These are phyloP conservation scores for Planococcus citri DNA, from an alignment of 1,140 invertebrate genomes.

Conservation along the genomic window DNA sequence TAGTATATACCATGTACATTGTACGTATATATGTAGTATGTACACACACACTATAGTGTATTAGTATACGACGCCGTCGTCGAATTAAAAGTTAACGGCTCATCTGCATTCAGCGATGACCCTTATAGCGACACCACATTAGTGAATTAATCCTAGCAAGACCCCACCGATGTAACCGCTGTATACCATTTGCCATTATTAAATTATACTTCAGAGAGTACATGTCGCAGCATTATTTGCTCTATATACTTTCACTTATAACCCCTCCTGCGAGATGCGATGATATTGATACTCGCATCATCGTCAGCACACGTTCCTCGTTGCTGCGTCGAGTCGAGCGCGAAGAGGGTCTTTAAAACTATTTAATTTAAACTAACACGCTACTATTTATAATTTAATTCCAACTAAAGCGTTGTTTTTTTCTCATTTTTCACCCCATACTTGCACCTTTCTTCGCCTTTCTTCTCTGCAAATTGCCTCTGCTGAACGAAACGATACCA, in stretches of 20 bases:
- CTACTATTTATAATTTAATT: slow-evolving; percentile 5
- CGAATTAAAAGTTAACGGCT: slow-evolving; percentile 19
- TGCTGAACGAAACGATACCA: too few relatives aligned
- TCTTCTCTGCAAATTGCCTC: background rate
- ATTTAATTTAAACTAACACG: slow-evolving; percentile 17
- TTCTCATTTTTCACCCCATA: background rate
- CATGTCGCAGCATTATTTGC: slow-evolving; percentile 17
- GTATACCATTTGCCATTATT: slow-evolving; percentile 17
- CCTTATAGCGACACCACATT: slow-evolving; percentile 19
- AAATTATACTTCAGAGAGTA: slow-evolving; percentile 17
- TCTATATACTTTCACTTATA: slow-evolving; percentile 20
- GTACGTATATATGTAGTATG: too few relatives aligned
- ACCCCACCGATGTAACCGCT: slow-evolving; percentile 18
- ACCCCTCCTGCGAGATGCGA: background rate
- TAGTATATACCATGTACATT: too few relatives aligned
- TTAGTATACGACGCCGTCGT: too few relatives aligned
- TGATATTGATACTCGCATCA: too few relatives aligned
- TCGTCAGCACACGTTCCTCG: too few relatives aligned
- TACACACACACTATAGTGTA: too few relatives aligned
- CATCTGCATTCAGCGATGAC: slow-evolving; percentile 16
- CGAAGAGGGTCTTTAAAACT: background rate
- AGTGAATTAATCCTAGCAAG: slow-evolving; percentile 15
- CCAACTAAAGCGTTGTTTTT: background rate
- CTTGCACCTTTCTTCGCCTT: background rate
- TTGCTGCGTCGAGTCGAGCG: background rate